These are phyloP conservation scores for Hydrozoanthus gracilis DNA, from an alignment of 92 coral and sea anemone species.

Conservation along the genomic window DNA sequence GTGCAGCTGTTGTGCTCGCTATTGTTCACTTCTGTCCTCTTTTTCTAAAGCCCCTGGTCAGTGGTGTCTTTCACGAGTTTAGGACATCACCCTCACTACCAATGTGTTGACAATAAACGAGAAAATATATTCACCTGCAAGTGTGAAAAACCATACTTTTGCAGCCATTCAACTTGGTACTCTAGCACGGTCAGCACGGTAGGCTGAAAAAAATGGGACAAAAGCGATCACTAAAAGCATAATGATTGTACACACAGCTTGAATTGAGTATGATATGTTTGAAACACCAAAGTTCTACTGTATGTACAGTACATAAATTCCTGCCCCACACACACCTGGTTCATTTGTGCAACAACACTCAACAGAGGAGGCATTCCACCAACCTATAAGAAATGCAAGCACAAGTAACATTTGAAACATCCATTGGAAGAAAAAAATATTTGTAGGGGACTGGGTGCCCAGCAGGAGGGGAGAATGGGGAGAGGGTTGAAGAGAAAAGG, in stretches of 20 bases:
- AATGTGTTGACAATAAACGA: no score
- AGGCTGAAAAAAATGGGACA: conserved; percentile 50
- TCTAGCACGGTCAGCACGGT: conserved; percentile 81
- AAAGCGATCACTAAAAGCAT: background rate
- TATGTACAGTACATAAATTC: no score
- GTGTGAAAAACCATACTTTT: conserved; percentile 83
- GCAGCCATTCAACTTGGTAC: conserved; percentile 87
- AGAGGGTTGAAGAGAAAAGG: no score
- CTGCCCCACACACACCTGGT: conserved; percentile 61
- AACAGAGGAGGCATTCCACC: conserved; percentile 79
- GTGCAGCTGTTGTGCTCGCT: no score
- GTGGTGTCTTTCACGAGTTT: background rate
- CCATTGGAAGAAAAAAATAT: background rate
- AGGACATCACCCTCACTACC: background rate
- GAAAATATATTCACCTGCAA: conserved; percentile 61
- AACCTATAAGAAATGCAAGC: background rate
- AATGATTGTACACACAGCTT: no score
- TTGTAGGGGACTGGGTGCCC: no score
- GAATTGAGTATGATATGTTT: no score
- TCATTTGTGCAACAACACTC: conserved; percentile 76
- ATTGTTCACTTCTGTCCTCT: no score
- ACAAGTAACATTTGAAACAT: background rate
- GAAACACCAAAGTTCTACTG: no score
- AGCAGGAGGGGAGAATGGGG: no score
- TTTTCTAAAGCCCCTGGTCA: background rate